Conservation (phyloP, 2,797 vertebrate genomes). For the Bryconaethiops microstoma region DNA sequence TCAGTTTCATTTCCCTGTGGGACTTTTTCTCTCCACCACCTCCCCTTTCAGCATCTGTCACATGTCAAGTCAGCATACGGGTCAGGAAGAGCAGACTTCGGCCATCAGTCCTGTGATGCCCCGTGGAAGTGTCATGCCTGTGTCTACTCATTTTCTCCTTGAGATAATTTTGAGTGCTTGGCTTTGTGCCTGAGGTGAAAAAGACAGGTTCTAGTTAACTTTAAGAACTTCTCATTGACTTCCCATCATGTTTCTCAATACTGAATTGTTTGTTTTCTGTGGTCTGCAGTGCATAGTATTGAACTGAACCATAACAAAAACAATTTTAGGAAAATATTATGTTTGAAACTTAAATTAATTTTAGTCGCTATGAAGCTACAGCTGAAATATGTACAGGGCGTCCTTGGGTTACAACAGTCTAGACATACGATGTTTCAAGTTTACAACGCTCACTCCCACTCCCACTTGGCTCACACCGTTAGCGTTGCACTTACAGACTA, state of each 20-base stretch:
- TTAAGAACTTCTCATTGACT: neutral
- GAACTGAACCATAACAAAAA: neutral
- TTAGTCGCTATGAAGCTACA: neutral
- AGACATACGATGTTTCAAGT: too few species aligned
- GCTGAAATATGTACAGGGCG: neutral
- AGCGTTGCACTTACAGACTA: too few species aligned
- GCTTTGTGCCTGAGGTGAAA: slow-evolving; percentile 9
- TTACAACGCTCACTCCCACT: too few species aligned
- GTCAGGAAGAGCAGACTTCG: slow-evolving; percentile 23
- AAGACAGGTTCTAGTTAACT: neutral
- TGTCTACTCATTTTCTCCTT: neutral
- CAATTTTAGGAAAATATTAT: too few species aligned
- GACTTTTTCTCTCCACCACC: slow-evolving; percentile 25
- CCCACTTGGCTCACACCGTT: too few species aligned
- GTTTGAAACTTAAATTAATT: neutral
- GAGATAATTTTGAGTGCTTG: neutral
- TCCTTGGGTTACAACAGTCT: too few species aligned
- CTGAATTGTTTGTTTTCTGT: neutral
- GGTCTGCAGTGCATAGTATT: neutral
- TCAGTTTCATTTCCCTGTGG: slow-evolving; percentile 44
- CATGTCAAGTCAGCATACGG: slow-evolving; percentile 34
- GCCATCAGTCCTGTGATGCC: neutral
- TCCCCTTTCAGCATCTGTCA: slow-evolving; percentile 37
- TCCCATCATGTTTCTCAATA: neutral
- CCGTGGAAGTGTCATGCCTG: neutral